Base-by-base conservation (phyloP, 2,113 vertebrate species). In the Fulica atra region DNA sequence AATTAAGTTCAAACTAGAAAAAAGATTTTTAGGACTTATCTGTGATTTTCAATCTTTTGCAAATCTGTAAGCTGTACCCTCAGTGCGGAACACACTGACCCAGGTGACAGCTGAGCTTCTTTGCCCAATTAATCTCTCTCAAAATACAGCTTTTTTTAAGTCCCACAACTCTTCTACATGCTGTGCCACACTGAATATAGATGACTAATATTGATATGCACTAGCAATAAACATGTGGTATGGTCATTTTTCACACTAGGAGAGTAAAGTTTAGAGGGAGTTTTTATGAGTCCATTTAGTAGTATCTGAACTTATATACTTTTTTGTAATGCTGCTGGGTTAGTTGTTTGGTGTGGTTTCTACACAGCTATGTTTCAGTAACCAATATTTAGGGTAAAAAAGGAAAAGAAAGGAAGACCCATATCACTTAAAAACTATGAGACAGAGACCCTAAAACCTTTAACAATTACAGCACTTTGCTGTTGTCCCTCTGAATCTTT, bases 1-100 rank as follows among this genome's bases (percentile, higher is more conserved):
- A 98, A 97, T 26, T 69, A 33, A 64, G 44, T 61, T 31, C 16
- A 57, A 88, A 59, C 33, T 53, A 65, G 29, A 33, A 79, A 46
- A 81, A 91, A 73, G 8, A 17, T 66, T 28, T 29, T 94, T 81
- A 71, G 56, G 68, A 51, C 36, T 66, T 29, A 3, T 86, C 38
- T 42, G 7, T 84, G 65, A 40, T 71, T 79, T 93, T 24, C 35
- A 79, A 46, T 64, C 38, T 64, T 81, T 85, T 70, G 38, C 29
- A 88, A 35, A 31, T 24, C 25, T 79, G 7, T 38, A 56, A 60
- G 23, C 36, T 73, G 7, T 70, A 68, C 63, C 28, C 29, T 61
- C 6, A 59, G 11, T 31, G 46, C 11, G 73, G 33, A 70, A 31
- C 20, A 29, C 77, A 57, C 19, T 0, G 3, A 24, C 20, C 4